Conservation (phyloP, 2,888 invertebrate species). For the Ormyrus rosae region DNA sequence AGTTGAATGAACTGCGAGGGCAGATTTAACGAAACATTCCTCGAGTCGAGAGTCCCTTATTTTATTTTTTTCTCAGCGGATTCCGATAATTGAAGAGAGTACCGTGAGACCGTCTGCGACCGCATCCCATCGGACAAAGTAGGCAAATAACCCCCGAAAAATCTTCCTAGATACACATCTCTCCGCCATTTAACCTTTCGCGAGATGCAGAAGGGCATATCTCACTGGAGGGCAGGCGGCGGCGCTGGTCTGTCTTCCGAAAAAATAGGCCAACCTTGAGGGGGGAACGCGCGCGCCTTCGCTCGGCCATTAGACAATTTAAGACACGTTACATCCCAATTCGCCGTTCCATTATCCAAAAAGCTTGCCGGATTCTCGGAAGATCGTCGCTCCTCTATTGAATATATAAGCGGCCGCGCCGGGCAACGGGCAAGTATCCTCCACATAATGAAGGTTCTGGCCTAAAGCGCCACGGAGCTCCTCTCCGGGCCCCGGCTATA, state of each 20-base stretch:
- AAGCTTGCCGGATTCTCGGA: constrained; percentile 68
- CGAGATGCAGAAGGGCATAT: constrained; percentile 22
- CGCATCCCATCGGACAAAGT: constrained; percentile 7
- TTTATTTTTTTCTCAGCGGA: too few species aligned
- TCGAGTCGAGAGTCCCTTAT: too few species aligned
- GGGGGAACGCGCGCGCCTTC: constrained; percentile 60
- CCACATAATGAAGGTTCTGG: constrained; percentile 33
- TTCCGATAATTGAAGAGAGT: too few species aligned
- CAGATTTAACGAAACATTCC: too few species aligned
- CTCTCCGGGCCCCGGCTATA: background rate
- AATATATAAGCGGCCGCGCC: constrained; percentile 13
- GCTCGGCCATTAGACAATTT: constrained; percentile 74
- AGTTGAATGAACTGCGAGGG: too few species aligned
- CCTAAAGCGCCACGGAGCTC: constrained; percentile 15
- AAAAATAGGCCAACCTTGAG: constrained; percentile 65
- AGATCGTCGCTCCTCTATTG: constrained; percentile 54
- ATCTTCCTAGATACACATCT: constrained; percentile 33
- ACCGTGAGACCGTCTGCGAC: too few species aligned
- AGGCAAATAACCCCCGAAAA: constrained; percentile 37
- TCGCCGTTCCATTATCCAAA: constrained; percentile 69
- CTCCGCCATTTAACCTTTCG: constrained; percentile 16
- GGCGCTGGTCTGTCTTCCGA: constrained; percentile 28
- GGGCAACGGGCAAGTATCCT: background rate
- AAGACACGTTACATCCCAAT: constrained; percentile 73
- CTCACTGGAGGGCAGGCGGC: constrained; percentile 44